Conservation (phyloP, 2,113 vertebrate species). For the Gobio gobio region DNA sequence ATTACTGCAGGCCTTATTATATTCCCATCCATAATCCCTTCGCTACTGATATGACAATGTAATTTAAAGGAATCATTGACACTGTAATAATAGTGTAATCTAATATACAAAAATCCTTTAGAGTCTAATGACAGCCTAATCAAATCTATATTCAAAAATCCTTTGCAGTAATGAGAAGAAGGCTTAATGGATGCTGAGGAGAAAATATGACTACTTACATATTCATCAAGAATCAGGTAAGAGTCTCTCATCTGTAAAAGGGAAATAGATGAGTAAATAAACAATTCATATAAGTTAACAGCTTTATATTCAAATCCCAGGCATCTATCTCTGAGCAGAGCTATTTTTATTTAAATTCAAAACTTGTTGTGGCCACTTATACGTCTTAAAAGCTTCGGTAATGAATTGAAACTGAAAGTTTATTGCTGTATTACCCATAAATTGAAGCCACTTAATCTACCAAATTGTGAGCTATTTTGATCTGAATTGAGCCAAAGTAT, state of each 20-base stretch:
- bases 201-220: constrained; percentile 81
- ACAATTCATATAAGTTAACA: neutral
- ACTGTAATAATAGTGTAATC: neutral
- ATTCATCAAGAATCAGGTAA: constrained; percentile 97
- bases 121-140: neutral
- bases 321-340: neutral
- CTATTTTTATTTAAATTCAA: neutral
- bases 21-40: constrained; percentile 6
- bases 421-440: neutral
- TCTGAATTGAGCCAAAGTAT: constrained; percentile 10
- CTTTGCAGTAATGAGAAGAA: neutral
- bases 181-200: constrained; percentile 7
- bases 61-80: neutral
- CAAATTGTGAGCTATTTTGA: neutral
- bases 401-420: constrained; percentile 11
- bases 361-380: neutral
- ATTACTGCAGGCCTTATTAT: constrained; percentile 28
- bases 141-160: neutral
- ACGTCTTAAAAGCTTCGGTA: neutral
- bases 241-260: constrained; percentile 92
- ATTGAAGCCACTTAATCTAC: neutral
- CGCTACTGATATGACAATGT: neutral
- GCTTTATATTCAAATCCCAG: neutral
- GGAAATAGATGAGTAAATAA: constrained; percentile 36
- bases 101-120: neutral